phyloP scores from a whole-genome alignment of 2,797 vertebrate species.

The Margarornis squamiger region DNA sequence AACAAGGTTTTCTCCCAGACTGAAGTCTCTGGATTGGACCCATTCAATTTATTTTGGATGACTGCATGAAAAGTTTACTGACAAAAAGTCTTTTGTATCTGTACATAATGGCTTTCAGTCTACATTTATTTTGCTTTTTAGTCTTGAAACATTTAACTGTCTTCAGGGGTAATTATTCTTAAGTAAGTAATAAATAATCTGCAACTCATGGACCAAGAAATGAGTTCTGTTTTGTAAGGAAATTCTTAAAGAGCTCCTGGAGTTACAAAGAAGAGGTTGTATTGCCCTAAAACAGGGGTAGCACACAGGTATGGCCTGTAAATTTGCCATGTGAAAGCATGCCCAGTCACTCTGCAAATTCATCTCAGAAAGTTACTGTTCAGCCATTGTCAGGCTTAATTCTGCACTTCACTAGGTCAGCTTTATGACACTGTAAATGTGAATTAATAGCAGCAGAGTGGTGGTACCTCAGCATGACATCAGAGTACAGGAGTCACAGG shows the following conservation, averaged over 20 bases:
- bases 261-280: constrained; percentile 36
- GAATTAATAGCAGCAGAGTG: not conserved
- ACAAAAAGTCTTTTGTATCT: constrained; percentile 34
- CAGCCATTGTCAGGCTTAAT: not conserved
- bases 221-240: not conserved
- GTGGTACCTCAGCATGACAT: not conserved
- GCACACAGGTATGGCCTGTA: not conserved
- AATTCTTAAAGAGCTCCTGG: not conserved
- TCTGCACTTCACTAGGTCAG: not conserved
- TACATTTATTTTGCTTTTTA: constrained; percentile 11
- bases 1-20: not conserved
- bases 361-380: constrained; percentile 11
- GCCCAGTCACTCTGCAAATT: not conserved
- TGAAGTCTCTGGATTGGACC: not conserved
- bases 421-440: constrained; percentile 22
- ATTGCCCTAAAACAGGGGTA: not conserved
- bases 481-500: not conserved
- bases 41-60: not conserved
- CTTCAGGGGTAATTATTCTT: constrained; percentile 33
- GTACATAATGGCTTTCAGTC: not conserved
- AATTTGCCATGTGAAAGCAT: not conserved
- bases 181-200: constrained; percentile 46
- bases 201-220: constrained; percentile 19
- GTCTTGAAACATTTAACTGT: constrained; percentile 15
- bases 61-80: not conserved